Evolutionary conservation across 2,888 invertebrate species (phyloP).

Genomic region (Chirona hameri): DNA sequence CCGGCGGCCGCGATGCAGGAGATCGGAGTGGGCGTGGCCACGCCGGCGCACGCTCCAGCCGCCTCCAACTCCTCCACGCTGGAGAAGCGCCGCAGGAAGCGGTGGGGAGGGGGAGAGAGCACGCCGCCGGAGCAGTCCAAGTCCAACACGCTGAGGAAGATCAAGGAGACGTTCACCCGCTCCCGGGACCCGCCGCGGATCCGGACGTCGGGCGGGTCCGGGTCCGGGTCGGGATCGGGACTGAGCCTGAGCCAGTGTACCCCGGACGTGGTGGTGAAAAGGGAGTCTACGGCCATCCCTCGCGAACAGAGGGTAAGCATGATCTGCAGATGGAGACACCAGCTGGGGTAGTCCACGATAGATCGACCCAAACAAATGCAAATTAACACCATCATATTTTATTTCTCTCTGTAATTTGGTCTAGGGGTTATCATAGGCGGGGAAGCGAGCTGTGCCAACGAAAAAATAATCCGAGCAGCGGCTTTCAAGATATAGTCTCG

Average conservation of each 20-base stretch:
- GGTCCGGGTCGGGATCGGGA: not conserved
- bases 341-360: too few species aligned
- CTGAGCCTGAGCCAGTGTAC: not conserved
- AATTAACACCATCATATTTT: too few species aligned
- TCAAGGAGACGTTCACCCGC: constrained; percentile 25
- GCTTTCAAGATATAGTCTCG: too few species aligned
- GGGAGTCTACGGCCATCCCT: constrained; percentile 4
- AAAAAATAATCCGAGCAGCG: too few species aligned
- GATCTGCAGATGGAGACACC: too few species aligned
- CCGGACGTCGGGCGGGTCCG: not conserved
- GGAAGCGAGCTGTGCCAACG: too few species aligned
- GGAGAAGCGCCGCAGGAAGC: not conserved
- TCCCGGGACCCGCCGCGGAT: not conserved
- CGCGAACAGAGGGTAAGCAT: constrained; percentile 1
- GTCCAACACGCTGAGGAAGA: constrained; percentile 10
- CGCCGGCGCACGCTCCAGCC: not conserved
- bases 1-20: constrained; percentile 23
- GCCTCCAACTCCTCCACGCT: not conserved
- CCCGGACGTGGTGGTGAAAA: not conserved
- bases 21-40: too few species aligned
- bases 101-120: constrained; percentile 2
- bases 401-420: too few species aligned
- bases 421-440: too few species aligned
- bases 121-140: not conserved
- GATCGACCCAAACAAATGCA: too few species aligned